Evolutionary conservation across 2,888 invertebrate species (phyloP), one percentile per base, ranked within the genome.

Genomic region (Dascillus cervinus): DNA sequence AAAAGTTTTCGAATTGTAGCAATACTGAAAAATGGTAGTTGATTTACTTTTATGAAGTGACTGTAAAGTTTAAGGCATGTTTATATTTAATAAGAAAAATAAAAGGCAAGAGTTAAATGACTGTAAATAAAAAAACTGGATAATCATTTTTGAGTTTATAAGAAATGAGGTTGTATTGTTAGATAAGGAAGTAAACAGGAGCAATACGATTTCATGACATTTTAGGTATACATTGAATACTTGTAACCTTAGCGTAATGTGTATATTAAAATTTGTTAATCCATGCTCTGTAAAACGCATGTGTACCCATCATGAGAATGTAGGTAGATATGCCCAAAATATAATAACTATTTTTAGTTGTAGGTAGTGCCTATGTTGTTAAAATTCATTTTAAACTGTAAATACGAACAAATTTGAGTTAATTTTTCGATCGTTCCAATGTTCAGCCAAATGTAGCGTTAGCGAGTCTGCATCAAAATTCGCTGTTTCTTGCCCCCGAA

Each of bases 211-310:
- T 51, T 53, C 49, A 49, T 41, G 32, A 47, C 30, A 35, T 39
- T 38, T 42, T 53, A 53, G 50, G 49, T 47, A 52, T 52, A 53
- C 47, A 51, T 45, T 32, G 34, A 41, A n/a, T 39, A 43, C 41
- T 43, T 47, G 46, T 49, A 50, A 48, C 43, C 47, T 43, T 49
- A 55, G 50, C 44, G 43, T 44, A 47, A 44, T 38, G 25, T 49
- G 48, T 53, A 51, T 50, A 44, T 46, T 44, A 43, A 46, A 50
- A 56, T 52, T 56, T 60, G 58, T 60, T 60, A 56, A 45, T 52
- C 50, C 61, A 58, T 63, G 62, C 62, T 57, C 53, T 61, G 60
- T 62, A 64, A 39, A n/a, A 60, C 60, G 63, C 63, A 62, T 64
- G n/a, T n/a, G 62, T 55, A 52, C 49, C 52, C 59, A 56, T 54